Base-by-base conservation (phyloP, 2,888 invertebrate species). In the Agrochola macilenta region DNA sequence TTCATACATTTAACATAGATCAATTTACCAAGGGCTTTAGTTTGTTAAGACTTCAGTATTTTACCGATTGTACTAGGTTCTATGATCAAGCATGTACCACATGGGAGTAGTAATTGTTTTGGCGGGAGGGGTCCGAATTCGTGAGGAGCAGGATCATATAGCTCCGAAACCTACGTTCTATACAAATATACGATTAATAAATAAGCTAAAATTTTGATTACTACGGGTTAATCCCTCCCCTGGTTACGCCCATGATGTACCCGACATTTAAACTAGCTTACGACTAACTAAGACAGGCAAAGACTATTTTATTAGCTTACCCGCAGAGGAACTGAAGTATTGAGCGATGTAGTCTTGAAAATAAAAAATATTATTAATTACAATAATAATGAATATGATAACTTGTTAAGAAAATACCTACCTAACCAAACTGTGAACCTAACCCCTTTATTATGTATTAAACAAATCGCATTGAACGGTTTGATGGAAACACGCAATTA, bases 281-380 rank as follows among this genome's bases (percentile, higher is more conserved):
- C 23, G 12, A 57, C 63, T 84, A 81, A 52, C 66, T 85, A 83
- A 64, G 43, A 63, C 65, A 82, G 74, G 60, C 64, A 80, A 66
- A 52, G 12, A 83, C 69, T 76, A 76, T 64, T 63, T 52, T 52
- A 75, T 76, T 77, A 79, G 88, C 96, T 96, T 96, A 96, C 96
- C 96, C 78, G 93, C 89, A 64, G 95, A 91, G 12, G 95, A 90
- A 89, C 92, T 94, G 94, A 96, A 96, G 95, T 94, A 96, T 91
- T 96, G 96, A 87, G 95, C 95, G 92, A 96, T 93, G 96, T 93
- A 94, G 74, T 95, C 96, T 96, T 95, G 91, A 93, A 95, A 94
- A 91, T 81, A 93, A 85, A 90, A 90, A 90, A 91, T 84, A 89
- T 58, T 69, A 65, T 79, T 76, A 76, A 76, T 82, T 78, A 79